Evolutionary conservation across 2,113 vertebrate species (phyloP), one percentile per base, ranked within the genome.

Genomic region (Tetrao urogallus): DNA sequence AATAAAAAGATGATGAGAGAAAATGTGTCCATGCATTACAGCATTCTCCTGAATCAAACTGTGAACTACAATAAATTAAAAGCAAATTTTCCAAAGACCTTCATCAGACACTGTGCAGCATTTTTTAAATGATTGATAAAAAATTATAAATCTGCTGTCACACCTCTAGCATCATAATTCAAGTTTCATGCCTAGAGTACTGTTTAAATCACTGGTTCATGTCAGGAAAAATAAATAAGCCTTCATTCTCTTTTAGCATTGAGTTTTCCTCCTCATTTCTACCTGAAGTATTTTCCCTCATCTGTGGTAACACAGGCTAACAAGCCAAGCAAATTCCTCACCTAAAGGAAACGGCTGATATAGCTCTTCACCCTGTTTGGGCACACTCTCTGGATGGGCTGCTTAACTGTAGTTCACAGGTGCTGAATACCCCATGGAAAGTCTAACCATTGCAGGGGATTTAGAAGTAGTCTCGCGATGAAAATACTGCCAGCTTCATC

Each of bases 51-150:
- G 82, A 89, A 73, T 82, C 61, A 88, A 89, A 27, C 4, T 45
- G 32, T 78, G 64, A 94, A 64, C 32, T 22, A 52, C 57, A 88
- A 92, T 91, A 95, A 95, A 93, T 94, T 86, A 79, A 86, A 80
- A 88, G 11, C 6, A 77, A 86, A 92, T 47, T 84, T 94, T 89
- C 32, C 38, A 65, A 85, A 96, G 89, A 58, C 90, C 74, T 95
- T 95, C 82, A 85, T 87, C 77, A 89, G 79, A 82, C 67, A 86
- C 27, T 52, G 63, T 89, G 54, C 40, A 82, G 38, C 45, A 87
- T 77, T 94, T 94, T 82, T 48, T 4, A 87, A 87, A 89, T 83
- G 76, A 95, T 43, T 94, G 90, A 94, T 94, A 92, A 96, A 90
- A 82, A 94, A 85, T 93, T 92, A 90, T 18, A 80, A 92, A 93